Percentiles rank a stretch among this genome's conserved stretches.
phyloP scores from a whole-genome alignment of 2,797 vertebrate species.

The Cephalopachus bancanus region DNA sequence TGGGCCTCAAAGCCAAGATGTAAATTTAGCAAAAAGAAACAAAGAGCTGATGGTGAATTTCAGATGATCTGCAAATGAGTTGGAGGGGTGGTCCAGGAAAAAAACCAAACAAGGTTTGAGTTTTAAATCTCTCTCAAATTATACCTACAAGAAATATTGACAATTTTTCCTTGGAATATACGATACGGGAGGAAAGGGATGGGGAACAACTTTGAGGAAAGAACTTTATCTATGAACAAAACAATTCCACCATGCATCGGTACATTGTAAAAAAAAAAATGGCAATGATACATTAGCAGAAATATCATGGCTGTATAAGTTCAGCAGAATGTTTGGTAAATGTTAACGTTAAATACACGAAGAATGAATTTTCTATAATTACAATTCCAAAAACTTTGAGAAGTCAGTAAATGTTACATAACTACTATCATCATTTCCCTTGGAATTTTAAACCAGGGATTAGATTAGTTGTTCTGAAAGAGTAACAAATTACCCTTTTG shows the following conservation, averaged over 20 bases:
- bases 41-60: background rate
- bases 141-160: background rate
- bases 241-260: background rate
- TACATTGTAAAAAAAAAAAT: background rate
- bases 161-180: background rate
- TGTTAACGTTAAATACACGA: background rate
- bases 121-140: background rate
- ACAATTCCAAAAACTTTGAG: background rate
- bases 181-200: fast-evolving
- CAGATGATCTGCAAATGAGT: background rate
- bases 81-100: background rate
- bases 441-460: background rate
- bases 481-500: background rate
- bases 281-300: background rate
- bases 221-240: background rate
- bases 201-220: background rate
- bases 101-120: background rate
- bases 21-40: background rate
- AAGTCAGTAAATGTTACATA: background rate
- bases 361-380: background rate
- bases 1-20: background rate
- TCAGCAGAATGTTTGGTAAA: background rate
- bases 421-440: background rate
- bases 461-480: background rate
- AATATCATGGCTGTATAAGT: background rate